These are phyloP conservation scores for Carollia perspicillata DNA, from an alignment of 2,113 vertebrate species.

Conservation along the genomic window DNA sequence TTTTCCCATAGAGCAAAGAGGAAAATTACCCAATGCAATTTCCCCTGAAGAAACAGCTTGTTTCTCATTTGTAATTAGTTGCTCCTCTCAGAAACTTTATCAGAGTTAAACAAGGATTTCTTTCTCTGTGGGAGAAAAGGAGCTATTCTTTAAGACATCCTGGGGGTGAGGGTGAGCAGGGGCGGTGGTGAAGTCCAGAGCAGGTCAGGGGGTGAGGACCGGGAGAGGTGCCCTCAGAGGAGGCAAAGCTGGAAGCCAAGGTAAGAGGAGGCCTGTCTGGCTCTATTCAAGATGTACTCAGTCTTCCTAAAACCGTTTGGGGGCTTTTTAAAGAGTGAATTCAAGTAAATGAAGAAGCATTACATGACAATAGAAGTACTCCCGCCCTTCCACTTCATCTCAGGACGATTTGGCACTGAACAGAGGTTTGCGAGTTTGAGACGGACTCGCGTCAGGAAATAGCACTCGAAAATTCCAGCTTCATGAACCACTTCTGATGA, in stretches of 20 bases:
- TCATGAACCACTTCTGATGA: not conserved
- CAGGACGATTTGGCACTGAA: not conserved
- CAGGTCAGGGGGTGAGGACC: not conserved
- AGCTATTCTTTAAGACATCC: not conserved
- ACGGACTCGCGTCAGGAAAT: not conserved
- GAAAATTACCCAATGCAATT: constrained; percentile 29
- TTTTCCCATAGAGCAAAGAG: constrained; percentile 2
- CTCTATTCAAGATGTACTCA: not conserved
- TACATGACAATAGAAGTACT: not conserved
- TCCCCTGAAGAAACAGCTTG: constrained; percentile 33
- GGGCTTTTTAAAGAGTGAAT: not conserved
- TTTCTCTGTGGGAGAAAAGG: not conserved
- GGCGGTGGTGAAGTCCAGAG: not conserved
- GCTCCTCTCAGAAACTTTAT: not conserved
- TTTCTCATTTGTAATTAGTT: constrained; percentile 57
- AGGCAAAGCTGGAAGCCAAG: not conserved
- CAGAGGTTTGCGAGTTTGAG: not conserved
- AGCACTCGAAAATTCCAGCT: not conserved
- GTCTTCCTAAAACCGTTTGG: not conserved
- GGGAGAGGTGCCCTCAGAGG: not conserved
- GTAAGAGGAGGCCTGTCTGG: not conserved
- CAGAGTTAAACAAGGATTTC: constrained; percentile 1
- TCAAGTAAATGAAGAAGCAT: not conserved
- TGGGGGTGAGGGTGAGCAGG: accelerated
- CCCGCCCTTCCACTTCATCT: not conserved